phyloP scores from a whole-genome alignment of 2,797 vertebrate genomes.

The Telmatherina bonti region DNA sequence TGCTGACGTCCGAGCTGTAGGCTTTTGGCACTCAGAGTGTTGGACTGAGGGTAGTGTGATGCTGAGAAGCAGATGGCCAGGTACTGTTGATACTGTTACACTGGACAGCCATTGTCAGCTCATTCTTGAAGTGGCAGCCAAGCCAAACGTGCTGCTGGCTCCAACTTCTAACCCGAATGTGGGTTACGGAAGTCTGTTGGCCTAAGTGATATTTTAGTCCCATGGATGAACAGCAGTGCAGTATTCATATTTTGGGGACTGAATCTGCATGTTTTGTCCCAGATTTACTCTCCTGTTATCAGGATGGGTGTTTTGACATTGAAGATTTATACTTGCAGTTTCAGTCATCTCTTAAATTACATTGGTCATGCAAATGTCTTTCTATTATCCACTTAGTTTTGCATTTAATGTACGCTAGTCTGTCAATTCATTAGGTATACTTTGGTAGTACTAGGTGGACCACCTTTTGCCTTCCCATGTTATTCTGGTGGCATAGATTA shows the following conservation, averaged over 20 bases:
- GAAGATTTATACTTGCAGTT: not conserved
- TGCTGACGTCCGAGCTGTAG: constrained; percentile 67
- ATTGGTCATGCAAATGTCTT: not conserved
- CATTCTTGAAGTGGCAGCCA: constrained; percentile 54
- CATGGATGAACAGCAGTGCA: not conserved
- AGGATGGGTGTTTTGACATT: not conserved
- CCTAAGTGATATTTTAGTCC: constrained; percentile 35
- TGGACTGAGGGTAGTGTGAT: constrained; percentile 64
- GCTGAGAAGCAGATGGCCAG: constrained; percentile 85
- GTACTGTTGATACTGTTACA: constrained; percentile 66
- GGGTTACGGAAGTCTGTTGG: constrained; percentile 6
- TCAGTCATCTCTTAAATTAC: not conserved
- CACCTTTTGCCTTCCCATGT: too few species aligned
- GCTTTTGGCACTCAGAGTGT: constrained; percentile 66
- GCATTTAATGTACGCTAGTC: too few species aligned
- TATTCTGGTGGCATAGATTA: too few species aligned
- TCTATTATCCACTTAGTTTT: too few species aligned
- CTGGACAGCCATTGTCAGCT: constrained; percentile 64
- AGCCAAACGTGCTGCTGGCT: constrained; percentile 46
- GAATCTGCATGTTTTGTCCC: constrained; percentile 3
- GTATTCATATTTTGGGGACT: not conserved
- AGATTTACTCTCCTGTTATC: constrained; percentile 5
- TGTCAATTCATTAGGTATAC: too few species aligned
- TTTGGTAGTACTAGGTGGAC: too few species aligned
- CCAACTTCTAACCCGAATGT: constrained; percentile 13